phyloP scores from a whole-genome alignment of 1,140 invertebrate genomes.

The Pseudomyrmex pallidus region DNA sequence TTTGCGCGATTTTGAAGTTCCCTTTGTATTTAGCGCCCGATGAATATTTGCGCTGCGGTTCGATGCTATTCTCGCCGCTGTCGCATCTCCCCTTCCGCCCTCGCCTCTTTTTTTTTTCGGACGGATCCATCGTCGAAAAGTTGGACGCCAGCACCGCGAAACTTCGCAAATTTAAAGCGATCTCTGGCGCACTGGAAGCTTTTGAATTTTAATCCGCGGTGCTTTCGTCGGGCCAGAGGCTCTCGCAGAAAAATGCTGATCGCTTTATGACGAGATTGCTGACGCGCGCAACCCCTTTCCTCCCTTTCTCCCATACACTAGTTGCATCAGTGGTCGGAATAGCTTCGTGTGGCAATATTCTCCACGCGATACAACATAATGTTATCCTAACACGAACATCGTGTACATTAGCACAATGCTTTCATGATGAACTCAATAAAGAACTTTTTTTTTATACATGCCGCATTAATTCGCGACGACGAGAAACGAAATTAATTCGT shows the following conservation, averaged over 20 bases:
- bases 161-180: conserved; percentile 73
- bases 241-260: conserved; percentile 65
- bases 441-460: conserved; percentile 21
- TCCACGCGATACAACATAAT: conserved; percentile 50
- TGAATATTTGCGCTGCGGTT: conserved; percentile 45
- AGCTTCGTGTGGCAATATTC: conserved; percentile 50
- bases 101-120: neutral
- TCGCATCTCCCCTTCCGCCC: conserved; percentile 20
- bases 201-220: conserved; percentile 73
- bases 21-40: conserved; percentile 50
- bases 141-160: conserved; percentile 57
- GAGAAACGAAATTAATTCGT: conserved; percentile 23
- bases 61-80: conserved; percentile 19
- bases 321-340: conserved; percentile 39
- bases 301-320: conserved; percentile 15
- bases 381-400: conserved; percentile 51
- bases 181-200: conserved; percentile 56
- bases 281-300: neutral
- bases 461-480: conserved; percentile 29
- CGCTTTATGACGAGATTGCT: conserved; percentile 58
- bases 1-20: conserved; percentile 51
- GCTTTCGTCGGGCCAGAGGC: conserved; percentile 36
- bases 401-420: conserved; percentile 30
- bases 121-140: conserved; percentile 67
- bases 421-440: conserved; percentile 42